Percentiles rank a stretch among this genome's conserved stretches.
Evolutionary conservation across 2,113 vertebrate genomes (phyloP).

Genomic region (Atrichornis clamosus): DNA sequence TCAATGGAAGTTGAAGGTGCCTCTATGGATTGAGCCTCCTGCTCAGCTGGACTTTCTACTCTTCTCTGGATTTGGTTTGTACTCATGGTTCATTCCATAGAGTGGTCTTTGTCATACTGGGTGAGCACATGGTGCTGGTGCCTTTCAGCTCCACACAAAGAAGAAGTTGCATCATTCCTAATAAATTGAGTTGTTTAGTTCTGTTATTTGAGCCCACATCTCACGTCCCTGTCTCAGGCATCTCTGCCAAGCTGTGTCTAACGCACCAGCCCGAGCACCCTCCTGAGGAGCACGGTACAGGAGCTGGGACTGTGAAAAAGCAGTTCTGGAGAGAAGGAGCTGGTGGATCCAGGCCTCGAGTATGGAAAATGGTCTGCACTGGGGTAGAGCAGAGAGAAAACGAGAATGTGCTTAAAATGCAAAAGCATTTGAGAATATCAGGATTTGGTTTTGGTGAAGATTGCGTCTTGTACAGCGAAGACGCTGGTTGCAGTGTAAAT

Average conservation of each 20-base stretch:
- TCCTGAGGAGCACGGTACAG: background rate
- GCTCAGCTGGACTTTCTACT: background rate
- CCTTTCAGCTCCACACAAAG: background rate
- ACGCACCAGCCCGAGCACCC: rapidly evolving
- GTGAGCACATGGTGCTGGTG: background rate
- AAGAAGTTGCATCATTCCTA: background rate
- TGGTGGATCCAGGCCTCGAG: background rate
- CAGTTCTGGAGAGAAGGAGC: background rate
- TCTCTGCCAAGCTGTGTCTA: background rate
- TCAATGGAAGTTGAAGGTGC: background rate
- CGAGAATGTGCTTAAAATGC: background rate
- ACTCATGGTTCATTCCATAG: background rate
- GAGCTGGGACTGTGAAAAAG: background rate
- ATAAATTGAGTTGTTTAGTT: background rate
- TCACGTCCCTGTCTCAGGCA: background rate
- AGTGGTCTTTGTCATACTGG: background rate
- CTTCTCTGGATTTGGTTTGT: background rate
- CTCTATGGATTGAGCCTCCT: background rate
- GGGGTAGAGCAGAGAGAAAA: background rate
- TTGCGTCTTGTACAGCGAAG: background rate
- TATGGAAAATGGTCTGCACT: background rate
- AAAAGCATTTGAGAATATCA: background rate
- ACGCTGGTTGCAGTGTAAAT: background rate
- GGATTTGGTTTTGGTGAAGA: background rate
- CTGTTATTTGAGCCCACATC: background rate